These are phyloP conservation scores for Chaetophractus vellerosus DNA, from an alignment of 2,797 vertebrate genomes.

Conservation along the genomic window DNA sequence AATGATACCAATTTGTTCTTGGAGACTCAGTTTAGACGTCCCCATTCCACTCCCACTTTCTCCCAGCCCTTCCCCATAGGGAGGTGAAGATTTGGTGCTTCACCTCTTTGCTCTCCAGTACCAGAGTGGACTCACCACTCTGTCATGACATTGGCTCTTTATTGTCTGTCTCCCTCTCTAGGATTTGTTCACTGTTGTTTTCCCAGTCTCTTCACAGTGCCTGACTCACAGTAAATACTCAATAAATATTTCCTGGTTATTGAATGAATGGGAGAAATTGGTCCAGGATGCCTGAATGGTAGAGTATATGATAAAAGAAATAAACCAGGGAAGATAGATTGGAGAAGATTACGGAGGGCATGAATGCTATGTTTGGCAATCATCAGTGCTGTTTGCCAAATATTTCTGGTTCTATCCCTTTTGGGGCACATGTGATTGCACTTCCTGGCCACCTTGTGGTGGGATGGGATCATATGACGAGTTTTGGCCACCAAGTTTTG, in stretches of 20 bases:
- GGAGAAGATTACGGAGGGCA: neutral
- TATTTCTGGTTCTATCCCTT: too few relatives aligned
- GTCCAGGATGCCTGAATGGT: neutral
- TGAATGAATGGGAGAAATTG: neutral
- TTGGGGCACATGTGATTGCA: neutral
- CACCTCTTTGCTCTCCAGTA: neutral
- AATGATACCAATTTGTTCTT: neutral
- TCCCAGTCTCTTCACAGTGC: neutral
- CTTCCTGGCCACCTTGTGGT: neutral
- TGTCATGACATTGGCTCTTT: neutral
- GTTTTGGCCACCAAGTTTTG: neutral
- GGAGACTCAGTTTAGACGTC: too few relatives aligned
- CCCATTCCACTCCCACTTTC: neutral
- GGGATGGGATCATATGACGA: neutral
- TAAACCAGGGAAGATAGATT: neutral
- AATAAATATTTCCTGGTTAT: neutral
- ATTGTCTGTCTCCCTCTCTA: neutral
- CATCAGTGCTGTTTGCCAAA: neutral
- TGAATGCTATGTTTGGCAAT: neutral
- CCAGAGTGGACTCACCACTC: too few relatives aligned
- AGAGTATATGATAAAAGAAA: neutral
- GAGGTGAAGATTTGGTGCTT: neutral
- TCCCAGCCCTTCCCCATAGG: too few relatives aligned
- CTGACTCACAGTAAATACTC: neutral
- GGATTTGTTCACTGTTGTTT: neutral